phyloP scores from a whole-genome alignment of 2,797 vertebrate species.

The Notolepis coatsorum region DNA sequence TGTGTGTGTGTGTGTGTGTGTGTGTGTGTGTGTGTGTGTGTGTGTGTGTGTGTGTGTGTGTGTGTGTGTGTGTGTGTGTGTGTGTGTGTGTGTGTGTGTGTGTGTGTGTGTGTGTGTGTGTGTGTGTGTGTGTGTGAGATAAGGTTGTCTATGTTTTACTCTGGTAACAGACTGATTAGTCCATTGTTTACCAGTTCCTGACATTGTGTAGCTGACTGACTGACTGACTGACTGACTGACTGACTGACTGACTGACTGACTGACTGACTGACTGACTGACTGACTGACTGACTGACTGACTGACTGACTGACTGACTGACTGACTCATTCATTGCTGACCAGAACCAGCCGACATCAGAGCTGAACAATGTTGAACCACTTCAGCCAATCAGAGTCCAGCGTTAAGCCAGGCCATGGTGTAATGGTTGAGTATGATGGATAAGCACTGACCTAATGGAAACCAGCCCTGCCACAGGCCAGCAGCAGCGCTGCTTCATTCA shows the following conservation, averaged over 20 bases:
- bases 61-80: background rate
- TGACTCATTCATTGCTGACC: too few relatives aligned
- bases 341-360: background rate
- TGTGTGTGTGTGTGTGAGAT: conserved; percentile 26
- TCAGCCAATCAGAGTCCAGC: background rate
- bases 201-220: conserved; percentile 30
- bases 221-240: background rate
- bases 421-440: too few relatives aligned
- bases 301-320: background rate
- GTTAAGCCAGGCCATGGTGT: background rate
- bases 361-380: background rate
- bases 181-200: conserved; percentile 62
- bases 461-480: too few relatives aligned
- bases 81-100: background rate
- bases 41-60: conserved; percentile 2
- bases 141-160: conserved; percentile 47
- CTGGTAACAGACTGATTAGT: conserved; percentile 24
- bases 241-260: background rate
- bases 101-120: background rate
- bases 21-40: background rate
- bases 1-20: conserved; percentile 1
- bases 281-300: background rate
- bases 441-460: background rate
- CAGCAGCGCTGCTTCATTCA: too few relatives aligned
- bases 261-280: background rate